These are phyloP conservation scores for Corvus cornix DNA, from an alignment of 2,113 vertebrate species.

Conservation along the genomic window DNA sequence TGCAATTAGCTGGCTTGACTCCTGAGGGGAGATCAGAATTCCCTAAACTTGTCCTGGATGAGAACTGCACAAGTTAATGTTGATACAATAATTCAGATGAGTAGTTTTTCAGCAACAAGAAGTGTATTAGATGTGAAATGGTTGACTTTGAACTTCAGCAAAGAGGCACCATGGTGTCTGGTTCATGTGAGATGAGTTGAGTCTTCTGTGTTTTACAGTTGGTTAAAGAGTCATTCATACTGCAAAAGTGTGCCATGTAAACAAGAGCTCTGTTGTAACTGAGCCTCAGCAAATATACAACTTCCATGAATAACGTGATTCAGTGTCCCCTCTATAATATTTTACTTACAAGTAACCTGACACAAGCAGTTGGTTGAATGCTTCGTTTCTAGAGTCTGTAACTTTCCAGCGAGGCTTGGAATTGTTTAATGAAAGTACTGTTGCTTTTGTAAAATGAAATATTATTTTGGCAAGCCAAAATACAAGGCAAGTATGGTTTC, in stretches of 20 bases:
- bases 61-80: background rate
- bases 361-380: background rate
- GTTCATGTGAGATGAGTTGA: background rate
- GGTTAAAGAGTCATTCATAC: background rate
- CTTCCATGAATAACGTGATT: slow-evolving; percentile 2
- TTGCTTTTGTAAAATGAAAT: background rate
- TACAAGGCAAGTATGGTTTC: background rate
- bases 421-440: background rate
- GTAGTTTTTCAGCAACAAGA: background rate
- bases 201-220: background rate
- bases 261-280: slow-evolving; percentile 26
- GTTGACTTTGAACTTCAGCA: background rate
- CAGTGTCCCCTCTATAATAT: slow-evolving; percentile 11
- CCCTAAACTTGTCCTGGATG: background rate
- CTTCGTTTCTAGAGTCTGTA: background rate
- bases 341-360: background rate
- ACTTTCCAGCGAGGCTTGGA: background rate
- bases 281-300: background rate
- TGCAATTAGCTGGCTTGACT: background rate
- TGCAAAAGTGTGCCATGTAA: background rate
- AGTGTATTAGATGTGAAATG: background rate
- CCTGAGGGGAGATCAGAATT: background rate
- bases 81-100: background rate
- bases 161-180: background rate
- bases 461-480: background rate